phyloP scores from a whole-genome alignment of 2,888 invertebrate species.

The Labia minor region DNA sequence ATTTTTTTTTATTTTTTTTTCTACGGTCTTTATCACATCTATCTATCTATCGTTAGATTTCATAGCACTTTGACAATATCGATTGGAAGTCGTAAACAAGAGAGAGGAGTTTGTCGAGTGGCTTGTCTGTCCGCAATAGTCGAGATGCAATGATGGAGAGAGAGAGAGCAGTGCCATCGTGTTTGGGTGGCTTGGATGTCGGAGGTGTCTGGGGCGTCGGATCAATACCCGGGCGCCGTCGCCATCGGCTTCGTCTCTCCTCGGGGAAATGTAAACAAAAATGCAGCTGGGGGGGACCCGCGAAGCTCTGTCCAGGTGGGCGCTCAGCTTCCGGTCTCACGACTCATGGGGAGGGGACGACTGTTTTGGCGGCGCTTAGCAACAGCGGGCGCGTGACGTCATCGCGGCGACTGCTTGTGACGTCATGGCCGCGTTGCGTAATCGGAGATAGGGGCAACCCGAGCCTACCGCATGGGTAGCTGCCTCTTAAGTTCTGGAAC shows the following conservation, averaged over 20 bases:
- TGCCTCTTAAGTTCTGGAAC: not conserved
- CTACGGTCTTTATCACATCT: too few relatives aligned
- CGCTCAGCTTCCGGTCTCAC: too few relatives aligned
- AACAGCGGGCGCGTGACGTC: not conserved
- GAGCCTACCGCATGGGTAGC: not conserved
- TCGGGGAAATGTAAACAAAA: constrained; percentile 13
- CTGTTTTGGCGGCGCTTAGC: not conserved
- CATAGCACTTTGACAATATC: too few relatives aligned
- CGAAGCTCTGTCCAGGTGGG: not conserved
- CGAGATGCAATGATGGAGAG: too few relatives aligned
- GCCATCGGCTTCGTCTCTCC: not conserved
- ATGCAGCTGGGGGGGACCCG: not conserved
- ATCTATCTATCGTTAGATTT: too few relatives aligned
- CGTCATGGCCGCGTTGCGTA: not conserved
- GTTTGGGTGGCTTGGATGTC: not conserved
- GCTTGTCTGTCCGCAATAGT: too few relatives aligned
- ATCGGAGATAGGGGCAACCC: not conserved
- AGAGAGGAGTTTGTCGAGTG: too few relatives aligned
- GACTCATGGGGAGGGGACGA: too few relatives aligned
- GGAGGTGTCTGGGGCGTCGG: not conserved
- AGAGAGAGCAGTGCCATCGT: not conserved
- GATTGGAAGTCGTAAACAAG: too few relatives aligned
- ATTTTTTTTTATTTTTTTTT: too few relatives aligned
- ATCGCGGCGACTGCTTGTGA: not conserved
- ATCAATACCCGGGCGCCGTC: constrained; percentile 1